Conservation (phyloP, 2,113 vertebrate genomes). For the Charina bottae region DNA sequence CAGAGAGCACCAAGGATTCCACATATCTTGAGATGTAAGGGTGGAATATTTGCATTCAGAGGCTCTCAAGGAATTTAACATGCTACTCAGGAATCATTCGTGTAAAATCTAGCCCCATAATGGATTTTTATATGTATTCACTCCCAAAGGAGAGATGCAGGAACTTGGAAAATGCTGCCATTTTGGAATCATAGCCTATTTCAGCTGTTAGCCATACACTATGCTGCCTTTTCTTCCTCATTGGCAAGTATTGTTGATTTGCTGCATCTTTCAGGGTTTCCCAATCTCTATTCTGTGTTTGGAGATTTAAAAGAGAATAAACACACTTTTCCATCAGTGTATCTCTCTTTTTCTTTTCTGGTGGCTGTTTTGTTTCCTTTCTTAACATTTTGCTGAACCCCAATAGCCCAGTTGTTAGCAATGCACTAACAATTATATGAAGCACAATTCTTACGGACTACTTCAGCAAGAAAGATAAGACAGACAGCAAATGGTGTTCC, state of each 20-base stretch:
- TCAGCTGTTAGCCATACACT: background rate
- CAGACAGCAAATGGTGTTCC: background rate
- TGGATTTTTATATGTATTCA: background rate
- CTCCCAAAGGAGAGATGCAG: background rate
- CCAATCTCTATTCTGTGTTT: background rate
- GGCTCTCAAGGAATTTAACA: background rate
- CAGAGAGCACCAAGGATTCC: too few relatives aligned
- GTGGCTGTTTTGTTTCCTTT: background rate
- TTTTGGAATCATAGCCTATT: background rate
- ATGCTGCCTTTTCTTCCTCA: background rate
- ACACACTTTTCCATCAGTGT: background rate
- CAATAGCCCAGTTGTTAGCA: background rate
- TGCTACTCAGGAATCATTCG: background rate
- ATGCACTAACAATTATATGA: background rate
- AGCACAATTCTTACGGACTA: background rate
- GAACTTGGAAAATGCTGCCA: background rate
- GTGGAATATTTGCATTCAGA: background rate
- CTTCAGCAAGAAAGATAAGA: background rate
- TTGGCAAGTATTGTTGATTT: background rate
- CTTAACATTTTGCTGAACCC: background rate
- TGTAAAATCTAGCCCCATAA: background rate
- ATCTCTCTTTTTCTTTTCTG: background rate
- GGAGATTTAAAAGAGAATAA: constrained; percentile 2
- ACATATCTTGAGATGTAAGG: background rate
- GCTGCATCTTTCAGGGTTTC: background rate